Evolutionary conservation across 2,797 vertebrate species (phyloP), one percentile per base, ranked within the genome.

Genomic region (Ficedula albicollis): DNA sequence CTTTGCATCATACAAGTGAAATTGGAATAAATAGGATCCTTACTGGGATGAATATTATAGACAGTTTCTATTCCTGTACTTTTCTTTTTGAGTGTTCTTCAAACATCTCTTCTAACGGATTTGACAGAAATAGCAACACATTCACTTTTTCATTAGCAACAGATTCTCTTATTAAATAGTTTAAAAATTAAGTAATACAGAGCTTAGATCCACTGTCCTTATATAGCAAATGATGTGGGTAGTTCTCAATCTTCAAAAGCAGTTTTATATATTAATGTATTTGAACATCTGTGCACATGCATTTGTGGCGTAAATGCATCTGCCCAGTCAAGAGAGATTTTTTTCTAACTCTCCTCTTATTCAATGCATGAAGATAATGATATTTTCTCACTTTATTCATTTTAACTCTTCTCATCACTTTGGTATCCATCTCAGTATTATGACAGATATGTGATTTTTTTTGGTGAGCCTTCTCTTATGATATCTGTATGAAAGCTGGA

Each of bases 81-180:
- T 86, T 78, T 76, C 69, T 84, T 66, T 87, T 38, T 48, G 69
- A 72, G 19, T 52, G 51, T 87, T 86, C 21, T 74, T 78, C 56
- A 73, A 85, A 44, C 22, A 41, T 84, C 18, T 73, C 3, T 19
- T 87, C 52, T 79, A 79, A 69, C 1, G 13, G 39, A 76, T 77
- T 52, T 92, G 62, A 87, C 69, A 84, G 74, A 76, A 83, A 63
- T 90, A 77, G 73, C 73, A 89, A 25, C 39, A 41, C 18, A 38
- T 56, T 94, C 25, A 49, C 69, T 94, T 94, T 93, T 92, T 95
- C 78, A 84, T 88, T 87, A 95, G 70, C 70, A 90, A 93, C 62
- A 95, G 82, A 91, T 84, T 70, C 30, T 56, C 27, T 78, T 92
- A 73, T 70, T 94, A 80, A 95, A 81, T 69, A 43, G 34, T 64